Percentiles rank a stretch among this genome's conserved stretches.
Conservation (phyloP, 2,888 invertebrate species). For the Athetis lepigone region DNA sequence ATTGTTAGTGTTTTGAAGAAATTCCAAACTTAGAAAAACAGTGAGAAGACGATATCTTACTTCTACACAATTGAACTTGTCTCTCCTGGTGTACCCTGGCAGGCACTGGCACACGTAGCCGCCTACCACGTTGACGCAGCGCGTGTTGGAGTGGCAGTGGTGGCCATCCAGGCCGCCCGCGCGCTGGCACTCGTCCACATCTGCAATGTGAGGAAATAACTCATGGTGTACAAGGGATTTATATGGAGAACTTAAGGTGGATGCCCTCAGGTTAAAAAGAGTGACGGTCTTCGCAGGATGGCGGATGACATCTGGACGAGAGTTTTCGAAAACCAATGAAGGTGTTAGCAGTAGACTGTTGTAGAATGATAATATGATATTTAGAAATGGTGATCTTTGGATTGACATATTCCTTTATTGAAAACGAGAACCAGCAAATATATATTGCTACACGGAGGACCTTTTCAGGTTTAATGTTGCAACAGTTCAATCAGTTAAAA, state of each 20-base stretch:
- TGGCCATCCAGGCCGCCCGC: constrained; percentile 95
- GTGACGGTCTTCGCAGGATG: no score
- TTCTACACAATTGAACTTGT: constrained; percentile 95
- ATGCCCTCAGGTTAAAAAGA: no score
- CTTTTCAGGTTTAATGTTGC: background rate
- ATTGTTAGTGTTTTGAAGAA: no score
- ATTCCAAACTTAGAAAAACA: no score
- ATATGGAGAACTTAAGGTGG: no score
- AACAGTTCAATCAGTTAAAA: background rate
- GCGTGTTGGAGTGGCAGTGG: constrained; percentile 96
- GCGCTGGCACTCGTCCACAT: constrained; percentile 96
- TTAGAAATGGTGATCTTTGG: no score
- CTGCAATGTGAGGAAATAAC: constrained; percentile 82
- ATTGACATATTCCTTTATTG: background rate
- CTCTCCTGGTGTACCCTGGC: constrained; percentile 94
- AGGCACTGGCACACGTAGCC: constrained; percentile 96
- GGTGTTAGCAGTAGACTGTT: no score
- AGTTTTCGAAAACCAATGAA: no score
- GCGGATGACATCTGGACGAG: no score
- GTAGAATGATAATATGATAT: no score
- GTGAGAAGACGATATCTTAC: no score
- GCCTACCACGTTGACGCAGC: constrained; percentile 95
- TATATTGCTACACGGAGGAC: no score
- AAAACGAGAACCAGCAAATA: background rate
- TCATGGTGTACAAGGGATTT: background rate